Base-by-base conservation (phyloP, 2,797 vertebrate genomes). In the Enteromius fasciolatus region DNA sequence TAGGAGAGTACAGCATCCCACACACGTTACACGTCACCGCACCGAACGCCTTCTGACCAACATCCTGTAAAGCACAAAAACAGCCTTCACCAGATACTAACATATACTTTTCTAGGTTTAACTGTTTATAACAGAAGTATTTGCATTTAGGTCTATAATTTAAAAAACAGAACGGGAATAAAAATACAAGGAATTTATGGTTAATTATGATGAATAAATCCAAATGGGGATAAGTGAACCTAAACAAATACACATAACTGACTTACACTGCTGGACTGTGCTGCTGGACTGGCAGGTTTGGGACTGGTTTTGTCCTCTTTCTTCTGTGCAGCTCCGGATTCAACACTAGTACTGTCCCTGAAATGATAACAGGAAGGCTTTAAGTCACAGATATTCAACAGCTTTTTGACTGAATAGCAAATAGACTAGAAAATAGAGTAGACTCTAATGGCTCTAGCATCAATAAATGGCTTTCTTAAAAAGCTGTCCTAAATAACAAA, bases 1-100 rank as follows among this genome's bases (percentile, higher is more conserved):
- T 95, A 50, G 96, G 96, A 18, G 98, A 97, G 83, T 99, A 99
- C 75, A 99, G 95, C 98, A 99, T 99, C 91, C 98, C 98, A 93
- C 98, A 99, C 87, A 98, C 93, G 83, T 91, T 95, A 92, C 98
- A 99, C 84, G 96, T 96, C 90, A 97, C 94, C 1, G 97, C 96
- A 87, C 98, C 98, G 90, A 99, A 98, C 86, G 97, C 94, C 92
- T 98, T 99, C 90, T 98, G 97, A 76, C 95, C 96, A 70, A 95
- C 96, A 89, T 98, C 98, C 98, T 99, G 87, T 25, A 20, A 76
- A 67, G 8, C 46, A 79, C 8, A 80, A 12, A 79, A 20, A 88
- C 50, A 70, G n/a, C 2, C 54, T 44, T 44, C 39, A 64, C 59
- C 46, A 64, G 64, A 63, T 33, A 10, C 25, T 7, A 11, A 17